Evolutionary conservation across 1,140 invertebrate genomes (phyloP), one percentile per base, ranked within the genome.

Genomic region (Meteorus sp.): DNA sequence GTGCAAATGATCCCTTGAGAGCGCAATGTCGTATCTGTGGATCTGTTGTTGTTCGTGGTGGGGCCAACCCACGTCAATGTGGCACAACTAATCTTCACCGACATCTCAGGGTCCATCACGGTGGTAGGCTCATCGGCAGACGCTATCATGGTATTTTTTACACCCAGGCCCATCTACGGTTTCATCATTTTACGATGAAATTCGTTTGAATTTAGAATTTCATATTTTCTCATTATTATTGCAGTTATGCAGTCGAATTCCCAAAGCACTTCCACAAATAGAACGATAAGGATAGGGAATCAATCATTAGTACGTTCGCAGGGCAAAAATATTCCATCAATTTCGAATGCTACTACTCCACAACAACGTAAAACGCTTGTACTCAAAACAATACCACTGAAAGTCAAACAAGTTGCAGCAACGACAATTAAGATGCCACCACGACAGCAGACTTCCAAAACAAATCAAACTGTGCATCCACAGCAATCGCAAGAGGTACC

Each of bases 11-110:
- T 56, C 76, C 78, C 1, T 47, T 81, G 23, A 65, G 77, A 19
- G 79, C 79, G 1, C 73, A 79, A 47, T 81, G 79, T 50, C 66
- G 77, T 13, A 75, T 81, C n/a, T 81, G 79, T 41, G 78, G 76
- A 5, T 74, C 76, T 33, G 75, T 79, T 1, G 78, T 81, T 17
- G 78, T 80, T 3, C 58, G 79, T 9, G 79, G 79, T 4, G 78
- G 79, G 2, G 77, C 77, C 11, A 79, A 79, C 52, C 79, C 78
- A 4, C 67, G 77, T 23, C 78, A 80, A 50, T 81, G 79, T 54
- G 79, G 79, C 25, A 81, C 79, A 11, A 81, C 79, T 2, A 81
- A 81, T 45, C 61, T 81, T 11, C 79, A 80, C 59, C 69, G 79
- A 23, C 79, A 81, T 59, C 65, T 81, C 0, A 65, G 77, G 41